A percentile compares a stretch with the other conserved stretches of the same genome.
Conservation (phyloP, 2,797 vertebrate genomes). For the Danio albolineatus region DNA sequence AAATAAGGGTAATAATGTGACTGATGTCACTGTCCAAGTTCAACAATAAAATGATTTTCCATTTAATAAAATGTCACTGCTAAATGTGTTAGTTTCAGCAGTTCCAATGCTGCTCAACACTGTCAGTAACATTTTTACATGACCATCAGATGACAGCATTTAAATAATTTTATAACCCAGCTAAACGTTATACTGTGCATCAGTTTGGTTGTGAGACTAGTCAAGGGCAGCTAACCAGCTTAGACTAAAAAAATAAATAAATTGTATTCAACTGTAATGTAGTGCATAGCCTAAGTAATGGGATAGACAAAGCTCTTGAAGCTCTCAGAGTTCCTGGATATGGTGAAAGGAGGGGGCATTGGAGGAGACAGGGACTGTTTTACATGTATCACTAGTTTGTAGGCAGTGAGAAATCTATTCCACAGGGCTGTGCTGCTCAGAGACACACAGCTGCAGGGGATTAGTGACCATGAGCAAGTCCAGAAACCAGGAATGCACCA, state of each 20-base stretch:
- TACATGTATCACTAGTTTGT: constrained; percentile 92
- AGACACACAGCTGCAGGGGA: constrained; percentile 97
- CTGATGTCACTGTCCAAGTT: background rate
- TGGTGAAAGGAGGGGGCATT: background rate
- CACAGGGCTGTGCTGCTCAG: constrained; percentile 71
- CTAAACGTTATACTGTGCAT: background rate
- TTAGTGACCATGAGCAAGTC: constrained; percentile 93
- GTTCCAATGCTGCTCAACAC: background rate
- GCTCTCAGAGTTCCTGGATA: background rate
- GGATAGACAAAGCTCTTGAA: background rate
- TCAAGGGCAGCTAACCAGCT: background rate
- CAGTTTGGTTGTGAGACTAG: background rate
- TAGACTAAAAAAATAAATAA: too few species aligned
- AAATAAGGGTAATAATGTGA: background rate
- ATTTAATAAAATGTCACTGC: background rate
- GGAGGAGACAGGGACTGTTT: constrained; percentile 72
- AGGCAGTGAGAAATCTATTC: constrained; percentile 95
- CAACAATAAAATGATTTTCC: background rate
- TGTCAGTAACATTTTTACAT: background rate
- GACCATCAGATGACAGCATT: background rate
- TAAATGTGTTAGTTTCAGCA: background rate
- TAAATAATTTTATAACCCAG: background rate
- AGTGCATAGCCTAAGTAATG: too few species aligned
- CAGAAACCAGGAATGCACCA: constrained; percentile 91
- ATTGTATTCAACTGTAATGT: too few species aligned